Evolutionary conservation across 2,797 vertebrate genomes (phyloP).

Genomic region (Pteronotus mesoamericanus): DNA sequence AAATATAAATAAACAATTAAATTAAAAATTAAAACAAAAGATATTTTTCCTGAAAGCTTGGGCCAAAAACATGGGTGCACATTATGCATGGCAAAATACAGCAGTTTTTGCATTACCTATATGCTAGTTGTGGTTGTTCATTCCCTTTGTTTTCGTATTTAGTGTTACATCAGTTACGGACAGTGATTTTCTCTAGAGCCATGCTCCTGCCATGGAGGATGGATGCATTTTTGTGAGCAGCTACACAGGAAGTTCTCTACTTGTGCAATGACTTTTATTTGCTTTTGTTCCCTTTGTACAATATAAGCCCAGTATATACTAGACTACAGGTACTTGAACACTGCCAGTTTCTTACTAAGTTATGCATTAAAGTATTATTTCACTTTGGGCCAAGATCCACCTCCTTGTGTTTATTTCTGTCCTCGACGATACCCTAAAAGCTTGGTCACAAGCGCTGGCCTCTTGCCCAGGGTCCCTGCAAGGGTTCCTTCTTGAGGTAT

Average conservation of each 20-base stretch:
- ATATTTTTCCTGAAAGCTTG: no score
- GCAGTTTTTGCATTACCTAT: no score
- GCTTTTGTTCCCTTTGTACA: neutral
- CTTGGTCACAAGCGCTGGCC: fast-evolving
- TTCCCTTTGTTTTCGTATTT: neutral
- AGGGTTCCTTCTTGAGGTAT: no score
- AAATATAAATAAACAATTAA: no score
- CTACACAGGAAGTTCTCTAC: fast-evolving
- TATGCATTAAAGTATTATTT: neutral
- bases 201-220: neutral
- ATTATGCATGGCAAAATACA: no score
- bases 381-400: neutral
- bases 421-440: neutral
- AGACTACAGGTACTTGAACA: neutral
- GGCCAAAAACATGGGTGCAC: no score
- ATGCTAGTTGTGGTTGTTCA: fast-evolving
- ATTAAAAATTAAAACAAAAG: no score
- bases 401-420: neutral
- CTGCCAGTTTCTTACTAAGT: neutral
- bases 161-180: neutral
- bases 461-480: neutral
- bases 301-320: neutral
- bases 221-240: neutral
- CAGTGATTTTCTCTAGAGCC: neutral
- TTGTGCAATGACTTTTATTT: neutral